These are phyloP conservation scores for Perdita meconis DNA, from an alignment of 2,888 invertebrate species.

Conservation along the genomic window DNA sequence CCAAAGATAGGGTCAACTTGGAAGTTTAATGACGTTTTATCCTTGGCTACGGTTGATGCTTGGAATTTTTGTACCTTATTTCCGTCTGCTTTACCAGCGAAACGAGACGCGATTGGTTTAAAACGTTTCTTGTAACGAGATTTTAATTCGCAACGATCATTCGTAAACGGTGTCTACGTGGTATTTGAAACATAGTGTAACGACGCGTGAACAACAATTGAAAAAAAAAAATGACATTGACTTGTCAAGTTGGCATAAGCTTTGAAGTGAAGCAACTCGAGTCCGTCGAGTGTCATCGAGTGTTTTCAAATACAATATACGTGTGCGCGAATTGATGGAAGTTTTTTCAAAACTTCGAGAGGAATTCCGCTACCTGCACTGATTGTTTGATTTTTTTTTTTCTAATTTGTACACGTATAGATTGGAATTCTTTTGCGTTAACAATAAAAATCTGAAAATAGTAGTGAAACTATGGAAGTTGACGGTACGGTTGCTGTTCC, in stretches of 20 bases:
- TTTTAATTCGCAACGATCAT: not conserved
- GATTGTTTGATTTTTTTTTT: not conserved
- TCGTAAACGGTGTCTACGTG: not conserved
- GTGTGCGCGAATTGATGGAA: not conserved
- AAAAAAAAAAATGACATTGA: not conserved
- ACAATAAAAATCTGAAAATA: not conserved
- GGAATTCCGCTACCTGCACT: slow-evolving; percentile 22
- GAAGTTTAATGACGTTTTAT: slow-evolving; percentile 64
- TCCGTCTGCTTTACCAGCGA: not conserved
- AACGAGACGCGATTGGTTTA: not conserved
- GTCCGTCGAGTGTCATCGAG: slow-evolving; percentile 10
- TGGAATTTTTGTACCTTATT: slow-evolving; percentile 9
- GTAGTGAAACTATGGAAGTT: not conserved
- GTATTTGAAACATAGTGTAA: no score
- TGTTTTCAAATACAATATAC: not conserved
- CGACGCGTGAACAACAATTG: no score
- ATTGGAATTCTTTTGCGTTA: no score
- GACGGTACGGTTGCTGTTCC: slow-evolving; percentile 1
- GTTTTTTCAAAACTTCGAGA: not conserved
- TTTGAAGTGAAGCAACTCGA: slow-evolving; percentile 6
- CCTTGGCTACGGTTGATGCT: slow-evolving; percentile 18
- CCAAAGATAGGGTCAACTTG: slow-evolving; percentile 60
- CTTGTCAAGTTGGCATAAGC: not conserved
- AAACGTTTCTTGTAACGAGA: not conserved
- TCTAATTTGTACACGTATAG: no score